Evolutionary conservation across 2,888 invertebrate genomes (phyloP).

Genomic region (Caenorhabditis uteleia): DNA sequence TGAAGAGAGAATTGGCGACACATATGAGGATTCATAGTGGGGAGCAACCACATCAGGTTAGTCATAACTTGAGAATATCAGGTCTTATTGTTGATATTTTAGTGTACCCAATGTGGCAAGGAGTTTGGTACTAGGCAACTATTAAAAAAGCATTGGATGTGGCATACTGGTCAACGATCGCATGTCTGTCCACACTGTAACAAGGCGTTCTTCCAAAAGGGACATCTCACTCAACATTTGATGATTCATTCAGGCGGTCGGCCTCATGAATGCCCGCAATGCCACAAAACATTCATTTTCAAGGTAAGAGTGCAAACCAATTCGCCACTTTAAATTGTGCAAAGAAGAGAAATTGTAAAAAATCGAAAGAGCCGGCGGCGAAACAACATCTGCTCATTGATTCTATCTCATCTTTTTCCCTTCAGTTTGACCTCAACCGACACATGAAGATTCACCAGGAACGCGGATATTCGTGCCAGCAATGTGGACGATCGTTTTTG

Average conservation of each 20-base stretch:
- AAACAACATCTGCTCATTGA: no score
- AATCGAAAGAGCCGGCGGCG: no score
- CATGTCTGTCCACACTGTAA: constrained; percentile 70
- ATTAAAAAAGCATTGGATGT: constrained; percentile 71
- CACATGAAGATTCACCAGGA: constrained; percentile 70
- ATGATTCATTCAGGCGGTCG: constrained; percentile 69
- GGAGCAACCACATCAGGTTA: constrained; percentile 68
- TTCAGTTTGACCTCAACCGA: constrained; percentile 63
- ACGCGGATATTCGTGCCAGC: constrained; percentile 59
- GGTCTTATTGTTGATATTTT: constrained; percentile 5
- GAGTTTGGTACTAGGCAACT: constrained; percentile 72
- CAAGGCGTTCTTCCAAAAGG: constrained; percentile 70
- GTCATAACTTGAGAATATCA: not conserved
- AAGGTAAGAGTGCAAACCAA: constrained; percentile 53
- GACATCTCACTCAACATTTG: constrained; percentile 69
- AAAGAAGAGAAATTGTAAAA: no score
- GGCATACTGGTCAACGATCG: constrained; percentile 71
- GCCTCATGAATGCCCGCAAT: constrained; percentile 64
- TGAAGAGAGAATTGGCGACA: constrained; percentile 70
- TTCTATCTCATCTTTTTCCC: no score
- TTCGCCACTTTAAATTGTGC: constrained; percentile 1
- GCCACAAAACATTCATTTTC: constrained; percentile 70
- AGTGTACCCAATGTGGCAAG: constrained; percentile 71
- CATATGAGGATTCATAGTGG: constrained; percentile 71
- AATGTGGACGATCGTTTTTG: constrained; percentile 63